Evolutionary conservation across 2,888 invertebrate species (phyloP), one percentile per base, ranked within the genome.

Genomic region (Mythimna lalbum): DNA sequence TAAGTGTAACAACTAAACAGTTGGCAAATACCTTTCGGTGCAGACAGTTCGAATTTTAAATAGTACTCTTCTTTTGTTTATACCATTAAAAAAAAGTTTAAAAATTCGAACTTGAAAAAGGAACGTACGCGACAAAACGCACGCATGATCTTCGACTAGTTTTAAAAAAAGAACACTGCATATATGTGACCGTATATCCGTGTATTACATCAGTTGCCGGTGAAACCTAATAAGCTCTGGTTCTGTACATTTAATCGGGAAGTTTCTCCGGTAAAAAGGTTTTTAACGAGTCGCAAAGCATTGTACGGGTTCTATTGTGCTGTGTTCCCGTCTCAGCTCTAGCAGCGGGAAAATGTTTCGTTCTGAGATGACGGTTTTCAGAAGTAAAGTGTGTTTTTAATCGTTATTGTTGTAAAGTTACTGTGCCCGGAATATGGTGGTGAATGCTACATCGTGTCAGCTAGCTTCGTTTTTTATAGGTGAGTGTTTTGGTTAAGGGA

Each of bases 381-480:
- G 76, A 65, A 72, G 73, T 70, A 73, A 63, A 81, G 76, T 78
- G 78, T 84, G 63, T 87, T 82, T 78, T 82, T 72, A 78, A 83
- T 73, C 63, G 78, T 70, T 77, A 66, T 68, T 68, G 62, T 55
- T 67, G 76, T 71, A 75, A 75, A 73, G 60, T 72, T 68, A 73
- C 50, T 76, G 73, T 73, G 69, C 55, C 49, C 50, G 83, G 83
- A 92, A 89, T 82, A 93, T 94, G 93, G 82, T 88, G 74, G 69
- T 82, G 71, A 87, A 82, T 82, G 74, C 86, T 31, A 78, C 89
- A 21, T 82, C 90, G 70, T 94, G 94, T 81, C 90, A 90, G 67
- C 62, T 94, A 36, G 86, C 92, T 69, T 90, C 93, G 6, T 90
- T 94, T 80, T 92, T 93, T 80, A 90, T 95, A 80, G 94, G 94